Percentiles rank a stretch among this genome's conserved stretches.
These are phyloP conservation scores for Acanthaster planci DNA, from an alignment of 35 echinoderm and acorn worm species.

Conservation along the genomic window DNA sequence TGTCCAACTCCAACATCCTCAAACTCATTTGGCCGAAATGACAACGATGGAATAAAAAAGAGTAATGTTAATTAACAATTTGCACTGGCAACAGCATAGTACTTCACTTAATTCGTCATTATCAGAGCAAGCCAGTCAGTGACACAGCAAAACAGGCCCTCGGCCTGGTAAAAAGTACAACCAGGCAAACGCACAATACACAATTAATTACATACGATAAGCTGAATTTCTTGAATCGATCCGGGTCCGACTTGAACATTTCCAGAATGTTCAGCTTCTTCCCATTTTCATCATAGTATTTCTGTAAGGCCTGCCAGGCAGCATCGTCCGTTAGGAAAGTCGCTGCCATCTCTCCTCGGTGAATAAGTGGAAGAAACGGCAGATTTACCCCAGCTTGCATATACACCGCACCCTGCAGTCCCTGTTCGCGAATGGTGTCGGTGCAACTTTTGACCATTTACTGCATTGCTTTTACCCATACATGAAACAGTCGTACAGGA, in stretches of 20 bases:
- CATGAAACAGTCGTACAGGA: neutral
- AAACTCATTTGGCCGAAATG: no score
- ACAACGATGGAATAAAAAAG: no score
- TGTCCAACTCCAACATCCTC: no score
- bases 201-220: conserved; percentile 4
- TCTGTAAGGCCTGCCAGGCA: conserved; percentile 65
- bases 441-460: neutral
- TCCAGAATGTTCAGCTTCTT: conserved; percentile 60
- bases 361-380: no score
- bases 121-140: no score
- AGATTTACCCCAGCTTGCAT: no score
- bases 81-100: no score
- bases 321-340: conserved; percentile 72
- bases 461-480: neutral
- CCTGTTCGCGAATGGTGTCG: neutral
- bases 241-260: conserved; percentile 67
- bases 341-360: conserved; percentile 9
- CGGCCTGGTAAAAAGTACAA: no score
- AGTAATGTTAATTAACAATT: no score
- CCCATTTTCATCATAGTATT: conserved; percentile 58
- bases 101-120: no score
- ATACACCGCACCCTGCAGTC: neutral
- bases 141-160: no score
- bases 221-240: conserved; percentile 89
- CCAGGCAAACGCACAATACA: neutral